phyloP scores from a whole-genome alignment of 1,140 invertebrate genomes.

The Diabrotica undecimpunctata region DNA sequence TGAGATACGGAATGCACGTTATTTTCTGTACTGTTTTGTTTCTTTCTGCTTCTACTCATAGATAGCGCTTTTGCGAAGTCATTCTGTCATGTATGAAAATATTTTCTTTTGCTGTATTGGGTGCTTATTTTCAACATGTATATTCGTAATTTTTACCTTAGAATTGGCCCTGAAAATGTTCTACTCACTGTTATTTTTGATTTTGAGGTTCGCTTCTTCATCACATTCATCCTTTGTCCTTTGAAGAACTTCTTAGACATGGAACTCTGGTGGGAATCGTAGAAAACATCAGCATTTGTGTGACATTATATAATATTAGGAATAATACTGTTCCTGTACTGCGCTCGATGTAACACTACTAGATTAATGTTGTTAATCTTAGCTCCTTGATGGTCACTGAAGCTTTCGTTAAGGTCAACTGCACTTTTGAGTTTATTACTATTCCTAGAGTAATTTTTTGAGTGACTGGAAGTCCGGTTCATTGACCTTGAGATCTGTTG shows the following conservation, averaged over 20 bases:
- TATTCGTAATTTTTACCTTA: slow-evolving; percentile 75
- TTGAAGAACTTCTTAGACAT: slow-evolving; percentile 89
- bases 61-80: slow-evolving; percentile 37
- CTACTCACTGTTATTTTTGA: slow-evolving; percentile 58
- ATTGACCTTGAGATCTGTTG: slow-evolving; percentile 55
- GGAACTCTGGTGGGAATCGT: slow-evolving; percentile 89
- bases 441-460: slow-evolving; percentile 52
- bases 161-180: slow-evolving; percentile 63
- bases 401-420: slow-evolving; percentile 42
- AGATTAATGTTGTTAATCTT: slow-evolving; percentile 60
- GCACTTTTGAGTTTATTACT: slow-evolving; percentile 55
- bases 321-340: slow-evolving; percentile 66
- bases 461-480: slow-evolving; percentile 57
- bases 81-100: slow-evolving; percentile 44
- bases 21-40: slow-evolving; percentile 49
- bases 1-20: slow-evolving; percentile 55
- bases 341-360: slow-evolving; percentile 65
- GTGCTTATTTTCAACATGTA: slow-evolving; percentile 61
- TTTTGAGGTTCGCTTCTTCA: slow-evolving; percentile 56
- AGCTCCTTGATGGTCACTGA: slow-evolving; percentile 35
- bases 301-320: slow-evolving; percentile 63
- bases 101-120: slow-evolving; percentile 48
- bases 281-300: slow-evolving; percentile 70
- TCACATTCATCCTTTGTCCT: slow-evolving; percentile 73
- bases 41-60: slow-evolving; percentile 47